Evolutionary conservation across 2,888 invertebrate genomes (phyloP), one percentile per base, ranked within the genome.

Genomic region (Ashinkailepas kermadecensis): DNA sequence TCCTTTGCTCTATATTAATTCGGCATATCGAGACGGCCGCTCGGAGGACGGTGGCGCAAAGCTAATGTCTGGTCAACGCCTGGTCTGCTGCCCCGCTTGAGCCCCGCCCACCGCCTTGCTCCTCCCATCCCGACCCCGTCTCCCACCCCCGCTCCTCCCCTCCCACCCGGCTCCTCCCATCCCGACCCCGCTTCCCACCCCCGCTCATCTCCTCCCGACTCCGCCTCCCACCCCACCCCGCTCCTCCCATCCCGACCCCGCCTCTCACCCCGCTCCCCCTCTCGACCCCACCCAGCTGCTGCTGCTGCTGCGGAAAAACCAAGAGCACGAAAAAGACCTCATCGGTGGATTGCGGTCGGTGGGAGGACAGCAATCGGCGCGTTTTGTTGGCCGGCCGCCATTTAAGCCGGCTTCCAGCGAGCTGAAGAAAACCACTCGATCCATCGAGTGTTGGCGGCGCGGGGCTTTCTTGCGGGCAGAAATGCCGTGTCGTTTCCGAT

Each of bases 1-100:
- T 25, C 70, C 70, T 39, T 70, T 70, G 39, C 39, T 70, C 70
- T 70, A 70, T 70, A 70, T 70, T 70, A 70, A 70, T 70, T 39
- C 70, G 70, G 21, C 70, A 23, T 70, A 23, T 23, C 70, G 21
- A 79, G 79, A 18, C 57, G 8, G 57, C 18, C 25, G 58, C 7
- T 10, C 57, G 15, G 23, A 18, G 25, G 79, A 79, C 57, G 58
- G 57, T 23, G 23, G 18, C 59, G 59, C 13, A 23, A 1, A 15
- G 56, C 18, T 57, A 7, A 23, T 8, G 79, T 58, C 12, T 79
- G 23, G 57, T 79, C 21, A 62, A 59, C 59, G 58, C 58, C 23
- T 13, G 54, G 74, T 13, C 15, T 12, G 25, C 74, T 12, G 25
- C 18, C 11, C 54, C 25, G n/a, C 62, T 6, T 13, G 25, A 56